Percentiles rank a stretch among this genome's conserved stretches.
Conservation (phyloP, 2,113 vertebrate genomes). For the Amblyopsis rosae region DNA sequence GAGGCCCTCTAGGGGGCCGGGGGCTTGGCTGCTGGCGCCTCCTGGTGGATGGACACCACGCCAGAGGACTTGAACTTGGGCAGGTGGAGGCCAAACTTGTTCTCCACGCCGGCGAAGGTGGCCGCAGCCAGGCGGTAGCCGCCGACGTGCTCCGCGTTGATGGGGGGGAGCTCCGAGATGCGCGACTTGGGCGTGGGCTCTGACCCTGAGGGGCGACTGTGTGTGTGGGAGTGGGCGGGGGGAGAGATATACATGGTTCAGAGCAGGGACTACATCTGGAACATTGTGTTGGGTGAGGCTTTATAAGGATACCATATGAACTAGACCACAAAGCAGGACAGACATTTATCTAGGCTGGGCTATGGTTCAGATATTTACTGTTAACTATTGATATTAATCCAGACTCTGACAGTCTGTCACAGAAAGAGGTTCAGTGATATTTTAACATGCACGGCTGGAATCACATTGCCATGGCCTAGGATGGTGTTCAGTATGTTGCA, state of each 20-base stretch:
- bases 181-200: conserved; percentile 87
- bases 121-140: conserved; percentile 95
- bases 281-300: no score
- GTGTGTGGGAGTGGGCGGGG: conserved; percentile 1
- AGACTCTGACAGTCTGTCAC: no score
- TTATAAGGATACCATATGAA: no score
- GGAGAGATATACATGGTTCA: neutral
- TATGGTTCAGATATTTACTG: no score
- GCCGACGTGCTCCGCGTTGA: conserved; percentile 87
- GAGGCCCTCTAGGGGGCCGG: conserved; percentile 57
- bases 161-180: conserved; percentile 92
- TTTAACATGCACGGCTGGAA: no score
- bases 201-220: conserved; percentile 88
- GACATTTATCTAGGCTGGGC: no score
- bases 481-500: no score
- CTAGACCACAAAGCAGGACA: no score
- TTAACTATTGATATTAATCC: no score
- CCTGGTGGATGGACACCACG: conserved; percentile 71
- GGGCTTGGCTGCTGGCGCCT: conserved; percentile 45
- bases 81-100: conserved; percentile 97
- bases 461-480: no score
- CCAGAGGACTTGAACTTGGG: conserved; percentile 90
- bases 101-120: conserved; percentile 97
- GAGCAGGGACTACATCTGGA: no score
- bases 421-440: no score